Conservation (phyloP, 2,113 vertebrate species). For the Tonatia bakeri region DNA sequence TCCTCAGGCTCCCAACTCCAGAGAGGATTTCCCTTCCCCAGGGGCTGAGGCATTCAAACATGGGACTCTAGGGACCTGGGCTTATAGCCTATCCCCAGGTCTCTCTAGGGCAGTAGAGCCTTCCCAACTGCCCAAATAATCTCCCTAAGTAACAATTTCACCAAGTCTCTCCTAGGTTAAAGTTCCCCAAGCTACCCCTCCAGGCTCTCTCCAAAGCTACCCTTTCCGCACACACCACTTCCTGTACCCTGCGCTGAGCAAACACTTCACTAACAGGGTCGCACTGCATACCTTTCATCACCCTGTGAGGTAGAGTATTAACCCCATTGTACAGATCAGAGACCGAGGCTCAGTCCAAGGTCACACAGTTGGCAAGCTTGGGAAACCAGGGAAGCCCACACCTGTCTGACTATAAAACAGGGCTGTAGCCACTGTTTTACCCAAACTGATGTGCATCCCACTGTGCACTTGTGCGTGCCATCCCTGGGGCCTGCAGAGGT, state of each 20-base stretch:
- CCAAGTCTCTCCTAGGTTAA: background rate
- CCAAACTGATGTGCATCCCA: background rate
- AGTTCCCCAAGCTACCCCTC: background rate
- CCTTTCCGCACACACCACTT: background rate
- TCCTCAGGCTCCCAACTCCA: background rate
- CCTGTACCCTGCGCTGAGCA: background rate
- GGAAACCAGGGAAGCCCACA: background rate
- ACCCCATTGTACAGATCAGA: background rate
- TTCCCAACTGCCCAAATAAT: background rate
- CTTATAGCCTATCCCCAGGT: background rate
- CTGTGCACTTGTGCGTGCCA: background rate
- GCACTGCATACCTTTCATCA: background rate
- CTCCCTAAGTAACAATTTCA: background rate
- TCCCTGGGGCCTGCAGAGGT: background rate
- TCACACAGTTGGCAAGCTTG: background rate
- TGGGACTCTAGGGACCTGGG: background rate
- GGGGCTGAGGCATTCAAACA: background rate
- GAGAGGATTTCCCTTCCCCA: background rate
- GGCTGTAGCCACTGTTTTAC: background rate
- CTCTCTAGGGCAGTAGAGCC: background rate
- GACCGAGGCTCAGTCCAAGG: background rate
- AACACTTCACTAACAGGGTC: background rate
- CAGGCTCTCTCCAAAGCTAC: background rate
- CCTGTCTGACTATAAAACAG: background rate
- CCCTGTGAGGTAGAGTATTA: background rate